Conservation (phyloP, 2,797 vertebrate species). For the Parambassis ranga region DNA sequence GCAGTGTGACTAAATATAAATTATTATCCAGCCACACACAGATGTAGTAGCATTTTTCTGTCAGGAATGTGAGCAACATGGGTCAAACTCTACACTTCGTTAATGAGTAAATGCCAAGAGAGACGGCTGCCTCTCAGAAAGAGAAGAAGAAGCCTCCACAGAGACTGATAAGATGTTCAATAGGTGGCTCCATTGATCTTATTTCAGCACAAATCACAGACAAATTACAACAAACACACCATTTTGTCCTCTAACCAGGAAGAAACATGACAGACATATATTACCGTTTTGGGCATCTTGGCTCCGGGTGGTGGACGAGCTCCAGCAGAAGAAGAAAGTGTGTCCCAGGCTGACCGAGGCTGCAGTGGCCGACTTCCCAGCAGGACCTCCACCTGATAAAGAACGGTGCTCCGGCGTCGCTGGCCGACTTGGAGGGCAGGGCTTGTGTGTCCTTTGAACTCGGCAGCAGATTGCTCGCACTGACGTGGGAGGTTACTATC, state of each 20-base stretch:
- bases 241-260: not conserved
- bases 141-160: not conserved
- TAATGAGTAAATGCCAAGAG: constrained; percentile 73
- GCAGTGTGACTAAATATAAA: not conserved
- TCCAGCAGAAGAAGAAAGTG: constrained; percentile 50
- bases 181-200: no score
- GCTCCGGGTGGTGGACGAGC: constrained; percentile 31
- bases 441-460: constrained; percentile 74
- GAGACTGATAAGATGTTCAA: not conserved
- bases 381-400: constrained; percentile 65
- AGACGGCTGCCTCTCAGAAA: constrained; percentile 27
- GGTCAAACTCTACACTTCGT: constrained; percentile 76
- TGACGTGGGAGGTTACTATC: constrained; percentile 54
- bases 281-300: constrained; percentile 82
- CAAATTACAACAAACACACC: not conserved
- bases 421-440: constrained; percentile 59
- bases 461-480: constrained; percentile 26
- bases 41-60: not conserved
- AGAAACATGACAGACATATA: constrained; percentile 11
- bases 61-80: constrained; percentile 45
- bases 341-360: constrained; percentile 50
- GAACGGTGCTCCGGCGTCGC: constrained; percentile 29
- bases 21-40: not conserved
- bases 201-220: not conserved
- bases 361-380: constrained; percentile 60